These are phyloP conservation scores for Amblyteles armatorius DNA, from an alignment of 2,888 invertebrate species.

Conservation along the genomic window DNA sequence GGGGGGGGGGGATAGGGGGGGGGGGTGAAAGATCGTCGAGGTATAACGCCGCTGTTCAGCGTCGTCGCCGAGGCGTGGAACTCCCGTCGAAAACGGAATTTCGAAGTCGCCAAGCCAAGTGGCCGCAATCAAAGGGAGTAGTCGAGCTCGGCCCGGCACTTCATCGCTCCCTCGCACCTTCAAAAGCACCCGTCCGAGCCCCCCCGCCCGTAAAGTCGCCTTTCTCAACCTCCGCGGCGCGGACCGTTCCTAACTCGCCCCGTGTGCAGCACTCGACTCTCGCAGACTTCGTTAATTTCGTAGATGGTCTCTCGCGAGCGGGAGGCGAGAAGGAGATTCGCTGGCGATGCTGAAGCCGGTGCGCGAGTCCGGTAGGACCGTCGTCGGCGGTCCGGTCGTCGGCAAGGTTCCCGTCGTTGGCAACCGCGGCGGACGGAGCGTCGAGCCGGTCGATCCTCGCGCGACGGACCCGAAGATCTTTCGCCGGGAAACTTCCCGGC, in stretches of 20 bases:
- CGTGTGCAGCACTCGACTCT: conserved; percentile 45
- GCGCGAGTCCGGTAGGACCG: too few relatives aligned
- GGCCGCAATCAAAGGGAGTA: conserved; percentile 66
- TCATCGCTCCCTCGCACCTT: conserved; percentile 62
- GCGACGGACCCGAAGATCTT: background rate
- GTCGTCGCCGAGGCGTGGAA: conserved; percentile 11
- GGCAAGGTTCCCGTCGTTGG: background rate
- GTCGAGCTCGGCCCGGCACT: conserved; percentile 54
- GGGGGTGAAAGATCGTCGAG: conserved; percentile 36
- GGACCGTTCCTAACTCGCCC: conserved; percentile 9
- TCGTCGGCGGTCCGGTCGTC: background rate
- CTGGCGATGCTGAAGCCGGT: too few relatives aligned
- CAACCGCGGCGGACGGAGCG: background rate
- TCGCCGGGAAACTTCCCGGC: background rate
- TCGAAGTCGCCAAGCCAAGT: conserved; percentile 63
- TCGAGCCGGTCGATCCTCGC: background rate
- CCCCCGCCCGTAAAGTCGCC: conserved; percentile 6
- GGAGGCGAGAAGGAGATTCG: background rate
- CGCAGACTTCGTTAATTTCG: conserved; percentile 59
- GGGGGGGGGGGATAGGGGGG: too few relatives aligned
- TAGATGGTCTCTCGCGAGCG: conserved; percentile 26
- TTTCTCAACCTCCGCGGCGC: conserved; percentile 1
- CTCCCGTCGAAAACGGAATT: conserved; percentile 58
- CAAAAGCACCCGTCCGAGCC: conserved; percentile 36
- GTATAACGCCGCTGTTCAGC: conserved; percentile 44